These are phyloP conservation scores for Apolygus lucorum DNA, from an alignment of 1,140 invertebrate species.

Conservation along the genomic window DNA sequence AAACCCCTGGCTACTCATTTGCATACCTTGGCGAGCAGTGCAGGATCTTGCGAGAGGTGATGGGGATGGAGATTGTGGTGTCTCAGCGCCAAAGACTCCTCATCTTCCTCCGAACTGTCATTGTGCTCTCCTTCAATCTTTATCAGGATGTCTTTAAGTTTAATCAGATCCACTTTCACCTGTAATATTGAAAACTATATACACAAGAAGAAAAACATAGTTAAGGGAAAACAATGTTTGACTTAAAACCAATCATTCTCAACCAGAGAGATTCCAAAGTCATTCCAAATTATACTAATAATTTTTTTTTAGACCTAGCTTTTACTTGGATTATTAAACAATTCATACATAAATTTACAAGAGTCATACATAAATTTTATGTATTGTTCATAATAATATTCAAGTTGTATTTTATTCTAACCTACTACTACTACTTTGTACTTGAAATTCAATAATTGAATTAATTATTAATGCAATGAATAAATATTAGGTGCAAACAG, in stretches of 20 bases:
- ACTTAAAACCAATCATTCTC: no score
- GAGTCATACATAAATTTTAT: no score
- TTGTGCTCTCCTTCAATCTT: slow-evolving; percentile 15
- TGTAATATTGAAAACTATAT: slow-evolving; percentile 13
- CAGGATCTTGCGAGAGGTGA: not conserved
- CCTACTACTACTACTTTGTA: not conserved
- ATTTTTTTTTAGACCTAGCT: no score
- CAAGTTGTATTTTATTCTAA: not conserved
- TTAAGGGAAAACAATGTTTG: no score
- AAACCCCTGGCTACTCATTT: no score
- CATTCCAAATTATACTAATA: no score
- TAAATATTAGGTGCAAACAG: no score
- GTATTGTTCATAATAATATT: not conserved
- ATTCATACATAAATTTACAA: no score
- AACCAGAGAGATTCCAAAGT: no score
- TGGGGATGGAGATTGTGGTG: slow-evolving; percentile 25
- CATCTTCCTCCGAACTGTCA: not conserved
- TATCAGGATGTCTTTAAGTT: slow-evolving; percentile 16
- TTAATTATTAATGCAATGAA: no score
- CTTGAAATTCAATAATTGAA: no score
- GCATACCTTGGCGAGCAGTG: not conserved
- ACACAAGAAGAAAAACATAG: not conserved
- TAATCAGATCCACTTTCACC: slow-evolving; percentile 24
- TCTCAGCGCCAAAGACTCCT: slow-evolving; percentile 11
- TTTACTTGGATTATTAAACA: no score